phyloP scores from a whole-genome alignment of 2,113 vertebrate species.

The Gulo gulo region DNA sequence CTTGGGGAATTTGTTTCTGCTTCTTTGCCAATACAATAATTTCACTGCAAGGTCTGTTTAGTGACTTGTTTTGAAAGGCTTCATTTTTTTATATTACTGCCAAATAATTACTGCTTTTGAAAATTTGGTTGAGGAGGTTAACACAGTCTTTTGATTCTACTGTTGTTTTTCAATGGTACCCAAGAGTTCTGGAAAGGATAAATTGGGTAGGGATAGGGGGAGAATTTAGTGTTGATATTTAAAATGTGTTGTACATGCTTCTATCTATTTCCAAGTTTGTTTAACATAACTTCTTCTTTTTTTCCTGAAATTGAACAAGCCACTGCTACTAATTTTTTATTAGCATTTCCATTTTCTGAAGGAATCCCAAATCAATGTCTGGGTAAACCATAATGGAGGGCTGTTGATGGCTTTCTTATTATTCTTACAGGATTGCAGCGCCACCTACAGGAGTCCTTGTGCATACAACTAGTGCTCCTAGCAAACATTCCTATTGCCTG shows the following conservation, averaged over 20 bases:
- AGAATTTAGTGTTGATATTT: neutral
- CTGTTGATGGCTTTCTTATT: neutral
- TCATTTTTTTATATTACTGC: neutral
- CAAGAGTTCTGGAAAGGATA: neutral
- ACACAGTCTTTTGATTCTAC: neutral
- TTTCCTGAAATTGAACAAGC: neutral
- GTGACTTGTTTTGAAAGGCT: neutral
- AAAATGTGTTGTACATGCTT: neutral
- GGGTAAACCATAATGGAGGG: conserved; percentile 66
- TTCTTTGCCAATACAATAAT: neutral
- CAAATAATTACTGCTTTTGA: neutral
- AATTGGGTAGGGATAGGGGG: neutral
- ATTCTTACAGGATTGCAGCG: conserved; percentile 81
- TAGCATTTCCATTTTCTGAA: conserved; percentile 39
- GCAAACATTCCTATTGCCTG: neutral
- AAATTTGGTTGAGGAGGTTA: neutral
- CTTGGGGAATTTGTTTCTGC: neutral
- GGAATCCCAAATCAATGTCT: neutral
- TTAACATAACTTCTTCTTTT: neutral
- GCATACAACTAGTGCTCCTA: neutral
- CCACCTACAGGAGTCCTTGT: conserved; percentile 85
- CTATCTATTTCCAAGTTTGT: neutral
- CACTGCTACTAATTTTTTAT: neutral
- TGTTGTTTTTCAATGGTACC: neutral
- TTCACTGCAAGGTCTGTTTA: neutral